Base-by-base conservation (phyloP, 2,113 vertebrate species). In the Oryzias woworae region DNA sequence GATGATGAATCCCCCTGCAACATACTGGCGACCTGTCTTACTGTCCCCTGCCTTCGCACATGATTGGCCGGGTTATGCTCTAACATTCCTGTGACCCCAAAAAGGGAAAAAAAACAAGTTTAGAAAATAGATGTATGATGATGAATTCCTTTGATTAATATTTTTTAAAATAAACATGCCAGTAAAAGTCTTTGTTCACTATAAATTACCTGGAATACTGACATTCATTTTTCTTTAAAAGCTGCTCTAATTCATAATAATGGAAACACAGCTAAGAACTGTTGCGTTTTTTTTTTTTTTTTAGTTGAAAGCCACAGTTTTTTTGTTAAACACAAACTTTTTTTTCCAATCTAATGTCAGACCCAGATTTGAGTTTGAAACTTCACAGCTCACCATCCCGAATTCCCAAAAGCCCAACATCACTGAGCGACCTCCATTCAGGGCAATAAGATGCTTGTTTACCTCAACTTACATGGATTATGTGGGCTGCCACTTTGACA, bases 391-490 rank as follows among this genome's bases (percentile, higher is more conserved):
- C 58, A 66, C 52, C 70, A 66, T 15, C 7, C 48, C 16, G 41
- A 74, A 44, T 44, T n/a, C 7, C 59, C 26, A 48, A 45, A 44
- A 55, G 53, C 7, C 36, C 16, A 17, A 48, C 16, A 18, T 55
- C 60, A 42, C 59, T 23, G 56, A 14, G 63, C 0, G 28, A 10
- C 58, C 67, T 26, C 42, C 58, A 41, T 56, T 17, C 20, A 48
- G 48, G 48, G 69, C 58, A 73, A 80, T 61, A 64, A 0, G 48
- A 58, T 59, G 76, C 73, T 24, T 82, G 84, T 84, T 86, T 82
- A 82, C 73, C 66, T 57, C 69, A 22, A 3, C 43, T 73, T 50
- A 43, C 26, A 53, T 53, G 53, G 79, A 82, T 75, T 84, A 78
- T 45, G 55, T 24, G 56, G 47, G 22, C 70, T 77, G 70, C 51